Base-by-base conservation (phyloP, 2,113 vertebrate genomes). In the Tursiops truncatus region DNA sequence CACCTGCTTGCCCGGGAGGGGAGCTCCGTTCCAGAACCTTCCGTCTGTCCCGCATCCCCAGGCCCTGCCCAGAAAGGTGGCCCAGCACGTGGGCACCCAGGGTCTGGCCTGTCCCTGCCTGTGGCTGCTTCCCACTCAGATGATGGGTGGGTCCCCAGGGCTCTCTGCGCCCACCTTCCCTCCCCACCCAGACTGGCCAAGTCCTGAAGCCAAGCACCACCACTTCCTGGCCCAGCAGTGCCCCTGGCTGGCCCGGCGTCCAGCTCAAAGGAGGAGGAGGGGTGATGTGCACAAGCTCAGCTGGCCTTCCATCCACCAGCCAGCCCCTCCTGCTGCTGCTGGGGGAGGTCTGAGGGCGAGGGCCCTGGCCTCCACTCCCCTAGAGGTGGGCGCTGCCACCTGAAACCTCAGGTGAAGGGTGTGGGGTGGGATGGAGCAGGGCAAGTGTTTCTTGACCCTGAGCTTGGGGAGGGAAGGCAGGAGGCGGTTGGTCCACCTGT, bases 31-130 rank as follows among this genome's bases (percentile, higher is more conserved):
- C 68, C 38, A 82, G 50, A 8, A 9, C n/a, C 33, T 60, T 20
- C 60, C 28, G 15, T 6, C 1, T 11, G 26, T 26, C 28, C 23
- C 5, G 17, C n/a, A 44, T 25, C 31, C 58, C 17, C 12, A 44
- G 21, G n/a, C 47, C n/a, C 15, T 15, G 12, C 13, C 33, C 76
- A 62, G 38, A 38, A 62, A 63, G 76, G n/a, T 77, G 23, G 47
- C 21, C 62, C 31, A 0, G 12, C 23, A 1, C 0, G 0, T 1
- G 5, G 58, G 28, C 21, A 28, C 1, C 63, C n/a, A 2, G 7
- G 8, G 33, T 53, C 38, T 31, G 2, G 6, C n/a, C 81, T 60
- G 33, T 1, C 17, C 14, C 60, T 6, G 18, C 33, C 53, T 17
- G 17, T 5, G 36, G 38, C 15, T 44, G 25, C 5, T 44, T 8